These are phyloP conservation scores for Phyto melanocephala DNA, from an alignment of 2,888 invertebrate species.

Conservation along the genomic window DNA sequence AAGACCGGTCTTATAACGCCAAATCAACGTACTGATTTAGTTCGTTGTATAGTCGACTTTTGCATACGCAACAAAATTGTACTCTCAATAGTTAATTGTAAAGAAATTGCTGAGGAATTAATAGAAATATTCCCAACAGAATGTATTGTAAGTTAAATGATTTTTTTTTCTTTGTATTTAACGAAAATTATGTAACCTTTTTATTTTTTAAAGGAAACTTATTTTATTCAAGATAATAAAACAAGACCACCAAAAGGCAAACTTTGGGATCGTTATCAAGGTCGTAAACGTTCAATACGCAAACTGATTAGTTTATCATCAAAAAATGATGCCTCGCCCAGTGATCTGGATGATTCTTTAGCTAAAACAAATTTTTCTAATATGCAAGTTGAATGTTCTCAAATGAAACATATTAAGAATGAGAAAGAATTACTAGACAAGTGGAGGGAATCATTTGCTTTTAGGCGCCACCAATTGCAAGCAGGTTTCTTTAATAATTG, in stretches of 20 bases:
- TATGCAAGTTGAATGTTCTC: conserved; percentile 31
- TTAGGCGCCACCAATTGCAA: conserved; percentile 45
- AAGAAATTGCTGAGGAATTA: conserved; percentile 45
- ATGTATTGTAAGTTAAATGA: conserved; percentile 20
- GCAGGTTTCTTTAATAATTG: conserved; percentile 35
- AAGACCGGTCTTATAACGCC: conserved; percentile 8
- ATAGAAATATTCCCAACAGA: conserved; percentile 56
- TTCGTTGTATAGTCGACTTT: conserved; percentile 46
- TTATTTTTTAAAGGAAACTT: conserved; percentile 37
- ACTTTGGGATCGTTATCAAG: conserved; percentile 50
- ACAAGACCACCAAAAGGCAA: conserved; percentile 34
- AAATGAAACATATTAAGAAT: conserved; percentile 36
- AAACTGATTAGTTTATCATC: not conserved
- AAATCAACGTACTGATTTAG: conserved; percentile 34
- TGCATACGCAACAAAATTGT: conserved; percentile 35
- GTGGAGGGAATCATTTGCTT: conserved; percentile 46
- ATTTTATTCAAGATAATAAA: conserved; percentile 37
- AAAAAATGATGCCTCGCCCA: not conserved
- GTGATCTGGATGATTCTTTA: not conserved
- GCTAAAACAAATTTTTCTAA: conserved; percentile 9
- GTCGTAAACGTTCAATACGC: not conserved
- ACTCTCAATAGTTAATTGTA: conserved; percentile 1
- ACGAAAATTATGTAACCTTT: not conserved
- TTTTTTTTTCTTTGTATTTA: not conserved
- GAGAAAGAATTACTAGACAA: conserved; percentile 22